Conservation (phyloP, 2,888 invertebrate species). For the Drosophila sordidula region DNA sequence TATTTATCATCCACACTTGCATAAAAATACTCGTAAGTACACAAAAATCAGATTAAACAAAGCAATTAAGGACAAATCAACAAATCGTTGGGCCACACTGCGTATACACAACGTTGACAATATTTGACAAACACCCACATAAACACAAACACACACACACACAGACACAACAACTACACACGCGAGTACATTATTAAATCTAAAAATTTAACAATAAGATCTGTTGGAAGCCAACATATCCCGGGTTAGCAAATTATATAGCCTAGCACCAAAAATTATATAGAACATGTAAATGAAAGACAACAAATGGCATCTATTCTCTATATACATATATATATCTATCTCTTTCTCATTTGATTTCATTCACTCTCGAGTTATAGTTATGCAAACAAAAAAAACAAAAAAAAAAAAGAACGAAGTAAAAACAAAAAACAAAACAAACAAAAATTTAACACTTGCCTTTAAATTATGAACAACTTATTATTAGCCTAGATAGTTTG, state of each 20-base stretch:
- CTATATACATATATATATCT: slow-evolving; percentile 3
- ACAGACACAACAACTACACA: slow-evolving; percentile 11
- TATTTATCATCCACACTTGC: slow-evolving; percentile 41
- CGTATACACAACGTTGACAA: slow-evolving; percentile 63
- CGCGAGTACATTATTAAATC: slow-evolving; percentile 1
- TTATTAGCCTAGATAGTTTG: slow-evolving; percentile 69
- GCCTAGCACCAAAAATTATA: slow-evolving; percentile 38
- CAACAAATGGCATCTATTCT: slow-evolving; percentile 10
- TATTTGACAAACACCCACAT: slow-evolving; percentile 43
- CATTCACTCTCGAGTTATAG: slow-evolving; percentile 28
- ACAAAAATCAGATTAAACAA: slow-evolving; percentile 46
- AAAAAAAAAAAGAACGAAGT: too few relatives aligned
- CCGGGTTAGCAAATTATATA: slow-evolving; percentile 27
- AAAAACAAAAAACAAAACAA: not conserved
- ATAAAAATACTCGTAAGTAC: slow-evolving; percentile 30
- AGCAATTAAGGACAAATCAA: slow-evolving; percentile 80
- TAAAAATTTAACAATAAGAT: slow-evolving; percentile 36
- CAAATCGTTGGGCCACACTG: slow-evolving; percentile 43
- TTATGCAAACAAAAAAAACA: slow-evolving; percentile 22
- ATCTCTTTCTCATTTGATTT: slow-evolving; percentile 19
- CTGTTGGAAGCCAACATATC: slow-evolving; percentile 68
- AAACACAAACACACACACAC: slow-evolving; percentile 18
- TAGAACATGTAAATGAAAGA: slow-evolving; percentile 18
- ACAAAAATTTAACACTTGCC: slow-evolving; percentile 57
- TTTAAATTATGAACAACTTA: slow-evolving; percentile 59